Conservation (phyloP, 2,888 invertebrate genomes). For the Acanthacorydalis orientalis region DNA sequence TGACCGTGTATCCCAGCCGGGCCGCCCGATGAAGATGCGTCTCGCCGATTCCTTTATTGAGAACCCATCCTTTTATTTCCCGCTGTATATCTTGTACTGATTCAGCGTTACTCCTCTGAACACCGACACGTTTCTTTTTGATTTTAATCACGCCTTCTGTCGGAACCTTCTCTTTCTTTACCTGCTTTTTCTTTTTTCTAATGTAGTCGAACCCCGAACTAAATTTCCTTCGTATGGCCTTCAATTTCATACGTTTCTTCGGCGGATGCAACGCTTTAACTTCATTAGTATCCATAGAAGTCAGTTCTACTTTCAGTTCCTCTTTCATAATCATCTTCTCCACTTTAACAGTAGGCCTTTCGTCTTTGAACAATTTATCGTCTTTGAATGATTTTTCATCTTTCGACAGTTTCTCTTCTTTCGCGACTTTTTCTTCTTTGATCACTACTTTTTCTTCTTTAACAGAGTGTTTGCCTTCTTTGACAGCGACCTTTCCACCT, state of each 20-base stretch:
- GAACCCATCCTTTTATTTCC: conserved; percentile 79
- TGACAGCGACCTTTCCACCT: background rate
- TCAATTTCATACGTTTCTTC: conserved; percentile 41
- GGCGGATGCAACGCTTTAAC: conserved; percentile 14
- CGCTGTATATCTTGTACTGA: conserved; percentile 62
- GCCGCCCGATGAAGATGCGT: conserved; percentile 85
- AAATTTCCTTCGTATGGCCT: conserved; percentile 55
- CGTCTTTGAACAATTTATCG: conserved; percentile 10
- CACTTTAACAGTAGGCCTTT: conserved; percentile 15
- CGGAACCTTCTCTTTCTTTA: conserved; percentile 34
- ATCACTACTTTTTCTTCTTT: background rate
- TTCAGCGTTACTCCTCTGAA: conserved; percentile 38
- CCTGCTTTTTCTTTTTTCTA: conserved; percentile 68
- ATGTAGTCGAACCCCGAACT: conserved; percentile 81
- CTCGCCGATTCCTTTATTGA: conserved; percentile 89
- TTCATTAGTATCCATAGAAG: conserved; percentile 20
- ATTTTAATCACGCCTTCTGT: conserved; percentile 15
- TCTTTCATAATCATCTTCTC: conserved; percentile 16
- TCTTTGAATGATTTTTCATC: conserved; percentile 2
- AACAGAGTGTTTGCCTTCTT: background rate
- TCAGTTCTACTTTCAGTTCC: conserved; percentile 14
- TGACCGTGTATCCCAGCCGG: conserved; percentile 70
- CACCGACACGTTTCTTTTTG: conserved; percentile 30
- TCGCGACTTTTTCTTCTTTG: background rate
- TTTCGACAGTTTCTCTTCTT: background rate